Percentiles rank a stretch among this genome's conserved stretches.
phyloP scores from a whole-genome alignment of 2,797 vertebrate genomes.

The Steatocranus sp. region DNA sequence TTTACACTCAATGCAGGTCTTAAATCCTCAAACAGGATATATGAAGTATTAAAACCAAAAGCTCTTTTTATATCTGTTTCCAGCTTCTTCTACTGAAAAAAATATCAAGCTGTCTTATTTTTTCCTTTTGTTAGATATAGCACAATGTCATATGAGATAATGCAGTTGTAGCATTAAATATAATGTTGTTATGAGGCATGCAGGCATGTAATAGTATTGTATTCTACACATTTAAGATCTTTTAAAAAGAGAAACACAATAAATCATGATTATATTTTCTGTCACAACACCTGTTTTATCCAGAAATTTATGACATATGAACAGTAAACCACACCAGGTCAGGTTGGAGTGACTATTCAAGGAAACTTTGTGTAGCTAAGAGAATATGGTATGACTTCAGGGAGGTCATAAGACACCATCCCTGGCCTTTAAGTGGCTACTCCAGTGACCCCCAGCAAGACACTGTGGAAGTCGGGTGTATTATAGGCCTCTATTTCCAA shows the following conservation, averaged over 20 bases:
- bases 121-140: neutral
- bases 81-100: neutral
- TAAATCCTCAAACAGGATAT: neutral
- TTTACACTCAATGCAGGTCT: conserved; percentile 34
- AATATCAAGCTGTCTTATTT: neutral
- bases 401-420: conserved; percentile 60
- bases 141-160: neutral
- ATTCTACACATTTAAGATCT: neutral
- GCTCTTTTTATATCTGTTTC: neutral
- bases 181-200: neutral
- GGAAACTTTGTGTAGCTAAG: conserved; percentile 31
- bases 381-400: conserved; percentile 49
- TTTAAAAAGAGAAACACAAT: neutral
- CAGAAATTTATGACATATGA: neutral
- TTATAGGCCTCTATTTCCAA: conserved; percentile 60
- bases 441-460: conserved; percentile 21
- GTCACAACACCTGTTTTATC: neutral
- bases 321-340: neutral
- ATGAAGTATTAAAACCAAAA: conserved; percentile 1
- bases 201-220: neutral
- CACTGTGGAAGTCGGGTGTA: conserved; percentile 19
- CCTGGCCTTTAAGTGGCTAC: conserved; percentile 59
- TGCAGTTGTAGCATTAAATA: neutral
- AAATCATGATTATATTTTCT: neutral
- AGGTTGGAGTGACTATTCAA: conserved; percentile 51